Conservation (phyloP, 2,888 invertebrate genomes). For the Athrips mouffetella region DNA sequence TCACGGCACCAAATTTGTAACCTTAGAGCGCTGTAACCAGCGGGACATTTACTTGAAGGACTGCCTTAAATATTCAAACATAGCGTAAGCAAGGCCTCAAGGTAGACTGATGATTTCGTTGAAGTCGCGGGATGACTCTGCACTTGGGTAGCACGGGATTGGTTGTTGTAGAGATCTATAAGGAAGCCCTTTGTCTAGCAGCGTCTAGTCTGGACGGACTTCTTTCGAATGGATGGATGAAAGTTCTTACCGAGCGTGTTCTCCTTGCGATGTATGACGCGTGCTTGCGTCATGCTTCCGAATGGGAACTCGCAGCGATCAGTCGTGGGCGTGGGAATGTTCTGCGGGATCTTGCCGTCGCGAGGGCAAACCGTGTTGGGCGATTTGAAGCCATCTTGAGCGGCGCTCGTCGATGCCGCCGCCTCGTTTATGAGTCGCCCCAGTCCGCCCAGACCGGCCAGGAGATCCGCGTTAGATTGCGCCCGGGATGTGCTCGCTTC, state of each 20-base stretch:
- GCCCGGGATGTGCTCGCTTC: constrained; percentile 60
- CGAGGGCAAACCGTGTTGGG: constrained; percentile 94
- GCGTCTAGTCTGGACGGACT: no score
- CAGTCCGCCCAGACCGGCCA: constrained; percentile 60
- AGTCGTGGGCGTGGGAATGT: constrained; percentile 73
- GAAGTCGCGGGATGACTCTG: no score
- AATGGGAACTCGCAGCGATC: constrained; percentile 87
- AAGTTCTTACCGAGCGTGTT: constrained; percentile 73
- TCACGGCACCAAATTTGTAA: no score
- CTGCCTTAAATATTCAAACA: no score
- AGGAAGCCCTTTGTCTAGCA: no score
- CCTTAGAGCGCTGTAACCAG: no score
- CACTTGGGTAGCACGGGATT: no score
- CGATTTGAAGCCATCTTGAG: constrained; percentile 81
- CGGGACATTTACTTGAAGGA: no score
- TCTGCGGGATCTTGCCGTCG: constrained; percentile 83
- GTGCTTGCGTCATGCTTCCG: constrained; percentile 93
- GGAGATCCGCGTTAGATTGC: constrained; percentile 53
- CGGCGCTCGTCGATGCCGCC: constrained; percentile 28
- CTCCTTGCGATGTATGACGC: constrained; percentile 89
- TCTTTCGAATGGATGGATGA: no score
- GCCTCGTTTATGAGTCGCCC: constrained; percentile 51
- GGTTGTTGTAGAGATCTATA: no score
- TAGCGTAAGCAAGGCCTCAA: no score
- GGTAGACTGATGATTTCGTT: no score